These are phyloP conservation scores for Telmatherina bonti DNA, from an alignment of 2,797 vertebrate species.

Conservation along the genomic window DNA sequence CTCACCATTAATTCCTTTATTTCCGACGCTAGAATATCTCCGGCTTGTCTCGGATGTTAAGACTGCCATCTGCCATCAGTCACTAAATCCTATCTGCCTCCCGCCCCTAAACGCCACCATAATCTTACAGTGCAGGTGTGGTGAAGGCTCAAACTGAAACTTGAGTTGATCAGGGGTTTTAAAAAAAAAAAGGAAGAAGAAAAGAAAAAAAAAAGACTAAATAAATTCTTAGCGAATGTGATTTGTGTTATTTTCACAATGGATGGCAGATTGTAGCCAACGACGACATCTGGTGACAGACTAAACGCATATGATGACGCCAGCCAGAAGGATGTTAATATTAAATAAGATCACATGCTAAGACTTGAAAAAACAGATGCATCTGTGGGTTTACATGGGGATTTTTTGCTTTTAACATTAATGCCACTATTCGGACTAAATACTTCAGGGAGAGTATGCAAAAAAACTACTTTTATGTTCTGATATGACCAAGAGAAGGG, in stretches of 20 bases:
- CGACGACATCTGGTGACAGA: slow-evolving; percentile 72
- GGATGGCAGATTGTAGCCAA: slow-evolving; percentile 43
- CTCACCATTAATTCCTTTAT: slow-evolving; percentile 40
- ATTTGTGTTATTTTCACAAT: slow-evolving; percentile 53
- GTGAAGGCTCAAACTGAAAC: slow-evolving; percentile 14
- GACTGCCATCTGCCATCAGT: slow-evolving; percentile 71
- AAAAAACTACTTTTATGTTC: too few species aligned
- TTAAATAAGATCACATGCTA: slow-evolving; percentile 12
- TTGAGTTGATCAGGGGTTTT: slow-evolving; percentile 28
- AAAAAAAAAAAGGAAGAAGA: too few species aligned
- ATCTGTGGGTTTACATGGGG: slow-evolving; percentile 3
- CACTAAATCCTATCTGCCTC: slow-evolving; percentile 66
- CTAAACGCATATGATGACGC: slow-evolving; percentile 17
- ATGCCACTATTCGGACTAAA: background rate
- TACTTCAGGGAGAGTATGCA: background rate
- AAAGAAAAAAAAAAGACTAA: background rate
- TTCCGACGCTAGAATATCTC: slow-evolving; percentile 41
- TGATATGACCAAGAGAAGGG: too few species aligned
- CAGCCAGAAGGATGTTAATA: slow-evolving; percentile 6
- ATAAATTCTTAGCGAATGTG: slow-evolving; percentile 30
- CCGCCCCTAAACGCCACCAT: slow-evolving; percentile 28
- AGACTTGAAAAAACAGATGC: slow-evolving; percentile 2
- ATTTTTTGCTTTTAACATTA: background rate
- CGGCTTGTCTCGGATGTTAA: slow-evolving; percentile 50
- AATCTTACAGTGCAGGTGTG: slow-evolving; percentile 40